Percentiles rank a stretch among this genome's conserved stretches.
These are phyloP conservation scores for Melanerpes aurifrons DNA, from an alignment of 2,113 vertebrate species.

Conservation along the genomic window DNA sequence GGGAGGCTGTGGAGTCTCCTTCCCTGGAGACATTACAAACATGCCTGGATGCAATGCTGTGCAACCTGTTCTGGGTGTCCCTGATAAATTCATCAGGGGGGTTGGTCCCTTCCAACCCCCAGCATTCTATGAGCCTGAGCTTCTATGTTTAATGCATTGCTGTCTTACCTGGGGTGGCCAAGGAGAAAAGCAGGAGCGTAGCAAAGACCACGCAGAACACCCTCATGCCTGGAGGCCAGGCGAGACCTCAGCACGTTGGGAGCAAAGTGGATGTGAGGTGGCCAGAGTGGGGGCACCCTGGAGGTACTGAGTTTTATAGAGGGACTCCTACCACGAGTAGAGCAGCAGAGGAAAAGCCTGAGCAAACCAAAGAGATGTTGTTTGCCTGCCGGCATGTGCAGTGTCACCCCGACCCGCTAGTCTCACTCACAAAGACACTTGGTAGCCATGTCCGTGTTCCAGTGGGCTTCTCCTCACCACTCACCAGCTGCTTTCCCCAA, in stretches of 20 bases:
- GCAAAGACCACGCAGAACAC: not conserved
- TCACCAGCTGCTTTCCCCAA: not conserved
- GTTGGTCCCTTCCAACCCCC: too few species aligned
- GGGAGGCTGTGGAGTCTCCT: too few species aligned
- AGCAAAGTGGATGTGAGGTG: not conserved
- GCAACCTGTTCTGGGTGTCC: too few species aligned
- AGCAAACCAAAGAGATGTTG: not conserved
- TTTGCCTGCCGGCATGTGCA: not conserved
- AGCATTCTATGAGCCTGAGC: too few species aligned
- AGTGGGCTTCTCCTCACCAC: not conserved
- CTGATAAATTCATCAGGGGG: too few species aligned
- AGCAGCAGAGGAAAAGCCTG: not conserved
- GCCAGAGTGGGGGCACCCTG: not conserved
- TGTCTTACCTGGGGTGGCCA: conserved; percentile 33
- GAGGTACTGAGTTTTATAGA: conserved; percentile 41
- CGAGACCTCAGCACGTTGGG: not conserved
- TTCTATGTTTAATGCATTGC: accelerated
- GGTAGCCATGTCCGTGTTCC: not conserved
- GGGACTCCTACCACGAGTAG: accelerated
- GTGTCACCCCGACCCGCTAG: not conserved
- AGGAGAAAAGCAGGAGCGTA: conserved; percentile 39
- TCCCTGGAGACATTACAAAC: too few species aligned
- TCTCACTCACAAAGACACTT: not conserved
- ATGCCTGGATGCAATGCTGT: too few species aligned
- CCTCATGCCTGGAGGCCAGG: conserved; percentile 18